These are phyloP conservation scores for Anoncus sp. DNA, from an alignment of 2,888 invertebrate species.

Conservation along the genomic window DNA sequence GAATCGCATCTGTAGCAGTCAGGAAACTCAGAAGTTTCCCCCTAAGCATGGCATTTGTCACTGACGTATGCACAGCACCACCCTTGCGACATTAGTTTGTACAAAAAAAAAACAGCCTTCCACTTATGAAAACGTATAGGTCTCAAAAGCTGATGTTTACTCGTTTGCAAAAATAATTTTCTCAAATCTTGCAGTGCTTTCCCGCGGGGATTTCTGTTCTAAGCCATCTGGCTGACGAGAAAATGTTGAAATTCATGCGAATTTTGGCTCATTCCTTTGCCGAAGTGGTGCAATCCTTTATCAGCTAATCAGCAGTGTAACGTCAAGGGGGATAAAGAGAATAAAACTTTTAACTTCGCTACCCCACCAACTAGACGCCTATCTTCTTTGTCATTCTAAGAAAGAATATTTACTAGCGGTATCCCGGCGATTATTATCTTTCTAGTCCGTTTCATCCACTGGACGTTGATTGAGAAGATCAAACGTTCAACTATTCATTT, in stretches of 20 bases:
- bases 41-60: constrained; percentile 76
- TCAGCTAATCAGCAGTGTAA: not conserved
- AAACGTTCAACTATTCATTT: constrained; percentile 12
- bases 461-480: not conserved
- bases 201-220: constrained; percentile 72
- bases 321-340: not conserved
- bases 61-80: constrained; percentile 59
- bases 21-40: constrained; percentile 39
- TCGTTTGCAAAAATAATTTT: constrained; percentile 82
- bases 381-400: not conserved
- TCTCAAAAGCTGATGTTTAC: constrained; percentile 78
- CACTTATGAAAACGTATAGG: constrained; percentile 79
- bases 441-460: constrained; percentile 3
- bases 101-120: constrained; percentile 76
- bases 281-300: constrained; percentile 6
- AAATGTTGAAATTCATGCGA: not conserved
- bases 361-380: not conserved
- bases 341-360: not conserved
- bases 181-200: constrained; percentile 63
- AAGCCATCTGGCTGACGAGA: constrained; percentile 23
- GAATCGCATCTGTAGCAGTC: constrained; percentile 28
- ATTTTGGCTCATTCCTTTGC: not conserved
- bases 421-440: constrained; percentile 39
- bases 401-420: constrained; percentile 20
- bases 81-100: constrained; percentile 61